Conservation (phyloP, 1,140 invertebrate species). For the Plectrocnemia conspersa region DNA sequence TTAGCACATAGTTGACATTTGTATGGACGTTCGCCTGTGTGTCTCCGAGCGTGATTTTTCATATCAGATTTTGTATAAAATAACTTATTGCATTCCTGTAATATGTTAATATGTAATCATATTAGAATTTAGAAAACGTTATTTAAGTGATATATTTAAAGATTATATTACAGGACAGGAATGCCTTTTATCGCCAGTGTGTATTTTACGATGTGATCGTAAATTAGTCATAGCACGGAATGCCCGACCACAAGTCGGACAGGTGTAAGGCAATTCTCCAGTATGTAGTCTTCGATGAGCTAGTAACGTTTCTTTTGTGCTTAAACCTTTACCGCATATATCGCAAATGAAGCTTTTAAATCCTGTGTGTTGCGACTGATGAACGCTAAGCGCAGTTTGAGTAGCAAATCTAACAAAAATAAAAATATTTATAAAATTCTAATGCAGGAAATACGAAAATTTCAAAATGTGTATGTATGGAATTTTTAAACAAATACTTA, state of each 20-base stretch:
- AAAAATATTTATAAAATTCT: background rate
- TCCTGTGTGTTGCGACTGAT: slow-evolving; percentile 58
- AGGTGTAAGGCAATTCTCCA: slow-evolving; percentile 29
- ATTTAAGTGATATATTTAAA: no score
- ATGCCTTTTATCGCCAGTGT: slow-evolving; percentile 27
- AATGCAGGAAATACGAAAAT: background rate
- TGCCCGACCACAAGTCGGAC: slow-evolving; percentile 22
- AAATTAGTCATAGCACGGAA: slow-evolving; percentile 30
- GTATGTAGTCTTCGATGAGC: slow-evolving; percentile 56
- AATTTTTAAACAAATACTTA: slow-evolving; percentile 6
- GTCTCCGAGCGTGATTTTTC: slow-evolving; percentile 45
- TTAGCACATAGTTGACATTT: slow-evolving; percentile 79
- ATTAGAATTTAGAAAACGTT: no score
- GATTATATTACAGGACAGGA: slow-evolving; percentile 27
- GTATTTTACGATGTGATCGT: slow-evolving; percentile 23
- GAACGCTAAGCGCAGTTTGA: slow-evolving; percentile 53
- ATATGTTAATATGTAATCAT: background rate
- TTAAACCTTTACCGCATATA: slow-evolving; percentile 68
- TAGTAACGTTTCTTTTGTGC: slow-evolving; percentile 64
- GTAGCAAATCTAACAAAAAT: slow-evolving; percentile 43
- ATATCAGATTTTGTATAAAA: slow-evolving; percentile 34
- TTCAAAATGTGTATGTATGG: no score
- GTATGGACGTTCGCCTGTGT: slow-evolving; percentile 76
- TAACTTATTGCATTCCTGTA: slow-evolving; percentile 27
- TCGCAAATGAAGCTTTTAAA: slow-evolving; percentile 67